Conservation (phyloP, 2,888 invertebrate genomes). For the Empis stercorea region DNA sequence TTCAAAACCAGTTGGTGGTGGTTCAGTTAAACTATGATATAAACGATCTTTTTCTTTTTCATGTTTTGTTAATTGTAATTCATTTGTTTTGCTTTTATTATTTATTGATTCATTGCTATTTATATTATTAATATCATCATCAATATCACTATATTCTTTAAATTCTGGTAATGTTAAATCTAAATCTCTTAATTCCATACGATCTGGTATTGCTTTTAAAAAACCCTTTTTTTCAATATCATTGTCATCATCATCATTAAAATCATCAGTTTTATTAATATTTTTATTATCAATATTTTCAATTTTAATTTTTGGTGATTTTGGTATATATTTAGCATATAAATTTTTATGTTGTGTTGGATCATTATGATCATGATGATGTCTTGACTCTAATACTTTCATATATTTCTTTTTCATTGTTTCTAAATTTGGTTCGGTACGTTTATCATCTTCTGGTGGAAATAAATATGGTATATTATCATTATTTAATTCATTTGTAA, state of each 20-base stretch:
- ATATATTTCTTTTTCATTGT: slow-evolving; percentile 21
- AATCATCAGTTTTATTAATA: background rate
- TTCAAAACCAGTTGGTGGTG: background rate
- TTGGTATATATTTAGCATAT: slow-evolving; percentile 24
- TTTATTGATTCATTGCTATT: slow-evolving; percentile 12
- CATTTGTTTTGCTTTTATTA: background rate
- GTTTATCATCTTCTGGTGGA: slow-evolving; percentile 19
- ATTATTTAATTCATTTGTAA: slow-evolving; percentile 19
- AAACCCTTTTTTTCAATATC: slow-evolving; percentile 18
- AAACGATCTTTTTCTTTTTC: background rate
- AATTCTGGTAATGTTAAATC: slow-evolving; percentile 19
- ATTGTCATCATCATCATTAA: background rate
- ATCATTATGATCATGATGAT: slow-evolving; percentile 32
- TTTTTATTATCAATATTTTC: slow-evolving; percentile 3
- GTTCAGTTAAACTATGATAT: background rate
- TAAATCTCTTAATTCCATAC: slow-evolving; percentile 17
- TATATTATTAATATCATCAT: slow-evolving; percentile 9
- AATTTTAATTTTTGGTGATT: slow-evolving; percentile 5
- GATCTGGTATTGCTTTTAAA: slow-evolving; percentile 22
- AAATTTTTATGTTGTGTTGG: slow-evolving; percentile 25
- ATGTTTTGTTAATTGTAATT: slow-evolving; percentile 15
- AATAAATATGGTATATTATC: slow-evolving; percentile 20
- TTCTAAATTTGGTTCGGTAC: slow-evolving; percentile 21
- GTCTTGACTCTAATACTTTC: slow-evolving; percentile 24
- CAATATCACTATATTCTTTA: no score